Evolutionary conservation across 2,797 vertebrate genomes (phyloP), one percentile per base, ranked within the genome.

Genomic region (Pangasius sanitwongsei): DNA sequence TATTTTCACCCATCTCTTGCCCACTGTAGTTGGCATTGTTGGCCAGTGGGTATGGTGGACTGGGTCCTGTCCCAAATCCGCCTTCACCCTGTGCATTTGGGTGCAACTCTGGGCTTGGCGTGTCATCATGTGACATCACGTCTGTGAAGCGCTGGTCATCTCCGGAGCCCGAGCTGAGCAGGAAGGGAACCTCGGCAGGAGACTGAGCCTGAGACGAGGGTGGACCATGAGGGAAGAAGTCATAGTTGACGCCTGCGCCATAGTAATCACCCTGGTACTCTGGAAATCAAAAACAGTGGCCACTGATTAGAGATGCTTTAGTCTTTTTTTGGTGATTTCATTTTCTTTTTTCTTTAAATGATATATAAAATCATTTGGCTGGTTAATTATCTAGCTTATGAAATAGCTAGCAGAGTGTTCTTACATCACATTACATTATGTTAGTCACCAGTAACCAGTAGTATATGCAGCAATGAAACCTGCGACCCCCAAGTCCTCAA

Each of bases 131-230:
- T 80, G 98, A 98, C 94, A 99, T 98, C 97, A 99, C 98, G 97
- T 99, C 98, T 95, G 98, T 98, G 96, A 98, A 99, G 95, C 98
- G 97, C 97, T 98, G 98, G 97, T 98, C 98, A 89, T 99, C 98
- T 88, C 97, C 98, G 0, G 98, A 96, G 59, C 97, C 98, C 15
- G 98, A 97, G 93, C 97, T 97, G 80, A 97, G 96, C 92, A 99
- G 96, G 95, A 98, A 99, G 20, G 95, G 94, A 87, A 98, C 96
- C 91, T 99, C 98, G 1, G 98, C 97, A 0, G 98, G 98, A 74
- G 98, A 99, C 90, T 97, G 97, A 28, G 97, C 97, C 94, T 98
- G 97, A 34, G 97, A 97, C 8, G 94, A 94, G 23, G 97, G 97
- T 6, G 97, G 97, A 50, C 97, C 97, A 18, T 97, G 97, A 50